A percentile compares a stretch with the other conserved stretches of the same genome.
Conservation (phyloP, 2,888 invertebrate genomes). For the Heteromurus nitidus region DNA sequence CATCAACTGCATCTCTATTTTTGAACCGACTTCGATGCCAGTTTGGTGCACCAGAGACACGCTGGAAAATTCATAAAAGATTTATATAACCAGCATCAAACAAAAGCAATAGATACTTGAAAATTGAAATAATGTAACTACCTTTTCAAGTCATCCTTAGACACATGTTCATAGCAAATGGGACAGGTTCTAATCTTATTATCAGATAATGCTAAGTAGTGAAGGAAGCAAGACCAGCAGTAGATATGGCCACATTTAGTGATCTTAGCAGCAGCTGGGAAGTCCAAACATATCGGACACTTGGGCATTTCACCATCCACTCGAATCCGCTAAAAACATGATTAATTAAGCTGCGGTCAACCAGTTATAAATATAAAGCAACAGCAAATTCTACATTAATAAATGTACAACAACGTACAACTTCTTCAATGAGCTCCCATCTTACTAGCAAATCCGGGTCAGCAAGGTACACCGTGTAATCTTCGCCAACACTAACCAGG, state of each 20-base stretch:
- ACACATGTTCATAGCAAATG: constrained; percentile 90
- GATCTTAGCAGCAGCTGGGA: constrained; percentile 91
- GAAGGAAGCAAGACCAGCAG: constrained; percentile 96
- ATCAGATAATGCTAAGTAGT: constrained; percentile 91
- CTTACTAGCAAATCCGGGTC: constrained; percentile 93
- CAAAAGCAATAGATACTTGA: neutral
- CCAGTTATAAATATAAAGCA: no score
- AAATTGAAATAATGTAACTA: constrained; percentile 74
- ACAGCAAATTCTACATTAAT: neutral
- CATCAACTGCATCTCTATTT: constrained; percentile 88
- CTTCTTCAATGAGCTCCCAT: constrained; percentile 95
- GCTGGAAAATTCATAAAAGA: constrained; percentile 76
- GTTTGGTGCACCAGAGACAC: constrained; percentile 79
- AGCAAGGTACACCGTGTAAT: constrained; percentile 85
- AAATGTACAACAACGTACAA: constrained; percentile 80
- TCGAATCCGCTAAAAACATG: constrained; percentile 49
- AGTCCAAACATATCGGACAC: constrained; percentile 94
- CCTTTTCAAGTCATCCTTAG: constrained; percentile 89
- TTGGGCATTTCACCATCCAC: constrained; percentile 79
- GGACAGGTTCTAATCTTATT: constrained; percentile 91
- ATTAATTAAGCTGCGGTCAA: neutral
- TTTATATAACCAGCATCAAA: constrained; percentile 3
- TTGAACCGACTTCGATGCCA: constrained; percentile 80
- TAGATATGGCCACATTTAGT: constrained; percentile 96
- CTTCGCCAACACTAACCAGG: constrained; percentile 88